Evolutionary conservation across 1,140 invertebrate genomes (phyloP).

Genomic region (Anagrus nilaparvatae): DNA sequence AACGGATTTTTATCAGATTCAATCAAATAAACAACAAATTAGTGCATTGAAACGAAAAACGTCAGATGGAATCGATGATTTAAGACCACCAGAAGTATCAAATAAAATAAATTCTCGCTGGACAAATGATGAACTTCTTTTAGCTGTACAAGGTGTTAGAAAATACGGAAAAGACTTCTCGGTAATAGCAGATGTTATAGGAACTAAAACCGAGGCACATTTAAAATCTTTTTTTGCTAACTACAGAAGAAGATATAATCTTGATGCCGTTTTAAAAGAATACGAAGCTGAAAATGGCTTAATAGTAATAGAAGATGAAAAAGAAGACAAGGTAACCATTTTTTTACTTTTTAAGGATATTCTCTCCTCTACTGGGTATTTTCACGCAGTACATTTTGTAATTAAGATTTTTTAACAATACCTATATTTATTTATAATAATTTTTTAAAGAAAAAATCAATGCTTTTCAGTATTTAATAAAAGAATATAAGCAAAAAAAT

Average conservation of each 20-base stretch:
- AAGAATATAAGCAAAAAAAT: too few species aligned
- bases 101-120: conserved; percentile 77
- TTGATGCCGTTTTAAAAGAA: conserved; percentile 81
- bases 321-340: conserved; percentile 40
- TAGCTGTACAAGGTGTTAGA: conserved; percentile 85
- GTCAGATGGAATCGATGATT: conserved; percentile 61
- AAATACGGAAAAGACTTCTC: conserved; percentile 95
- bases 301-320: conserved; percentile 45
- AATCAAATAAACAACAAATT: conserved; percentile 87
- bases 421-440: not conserved
- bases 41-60: conserved; percentile 72
- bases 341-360: not conserved
- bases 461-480: not conserved
- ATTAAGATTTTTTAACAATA: too few species aligned
- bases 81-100: conserved; percentile 55
- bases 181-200: conserved; percentile 88
- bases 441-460: not conserved
- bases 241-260: conserved; percentile 79
- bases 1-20: conserved; percentile 55
- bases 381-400: too few species aligned
- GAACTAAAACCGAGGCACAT: conserved; percentile 90
- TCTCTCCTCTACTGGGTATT: too few species aligned
- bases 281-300: conserved; percentile 71
- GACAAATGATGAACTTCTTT: conserved; percentile 83
- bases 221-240: conserved; percentile 84